Base-by-base conservation (phyloP, 2,113 vertebrate genomes). In the Silurus asotus region DNA sequence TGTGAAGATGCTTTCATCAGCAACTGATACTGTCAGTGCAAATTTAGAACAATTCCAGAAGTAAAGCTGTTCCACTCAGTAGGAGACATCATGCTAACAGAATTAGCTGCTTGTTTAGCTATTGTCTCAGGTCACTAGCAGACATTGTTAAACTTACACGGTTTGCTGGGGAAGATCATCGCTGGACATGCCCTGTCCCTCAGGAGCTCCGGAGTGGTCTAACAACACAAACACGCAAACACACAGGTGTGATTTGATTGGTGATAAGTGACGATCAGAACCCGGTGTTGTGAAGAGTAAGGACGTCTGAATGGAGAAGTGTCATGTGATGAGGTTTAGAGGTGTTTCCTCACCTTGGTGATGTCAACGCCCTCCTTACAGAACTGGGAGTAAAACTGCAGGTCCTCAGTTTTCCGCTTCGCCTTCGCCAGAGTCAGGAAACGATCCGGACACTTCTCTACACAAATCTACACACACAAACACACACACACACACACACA, bases 151-250 rank as follows among this genome's bases (percentile, higher is more conserved):
- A 49, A 95, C 96, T 89, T 91, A 99, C 98, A 86, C 0, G 96
- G 92, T 75, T 95, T 96, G 93, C 97, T 99, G 88, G 97, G 97
- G 28, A 93, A 94, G 55, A 99, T 87, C 92, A 97, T 92, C 2
- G 95, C 92, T 0, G 97, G 97, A 81, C 98, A 99, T 17, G 96
- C 93, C 1, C 67, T 90, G 49, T 97, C 93, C 85, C 56, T 94
- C 67, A 99, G 92, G 87, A 98, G 92, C 88, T 96, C 84, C 0
- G 90, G 0, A 37, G 89, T 11, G 15, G 62, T 87, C 98, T 98
- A 6, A 17, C 20, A 14, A 77, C 87, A 72, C n/a, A 53, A 28
- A 81, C 17, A 53, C 67, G 74, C 19, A 80, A 64, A 77, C 20
- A 58, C 75, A 86, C 76, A 85, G 19, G 45, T 23, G 74, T 25